Percentiles rank a stretch among this genome's conserved stretches.
phyloP scores from a whole-genome alignment of 2,888 invertebrate genomes.

The Diachrysia chrysitis region DNA sequence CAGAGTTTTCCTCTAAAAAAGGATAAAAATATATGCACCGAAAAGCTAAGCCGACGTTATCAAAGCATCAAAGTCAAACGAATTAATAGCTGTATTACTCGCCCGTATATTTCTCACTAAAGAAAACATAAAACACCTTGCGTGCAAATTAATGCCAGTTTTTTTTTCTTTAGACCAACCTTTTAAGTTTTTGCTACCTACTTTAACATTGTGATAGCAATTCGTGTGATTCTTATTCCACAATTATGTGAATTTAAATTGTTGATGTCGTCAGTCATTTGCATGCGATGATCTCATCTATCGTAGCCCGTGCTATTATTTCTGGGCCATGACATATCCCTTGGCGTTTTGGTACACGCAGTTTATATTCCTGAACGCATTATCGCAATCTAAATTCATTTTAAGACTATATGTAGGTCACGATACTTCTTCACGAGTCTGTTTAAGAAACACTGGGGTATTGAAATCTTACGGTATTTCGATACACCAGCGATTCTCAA shows the following conservation, averaged over 20 bases:
- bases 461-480: conserved; percentile 23
- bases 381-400: conserved; percentile 82
- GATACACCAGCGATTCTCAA: conserved; percentile 23
- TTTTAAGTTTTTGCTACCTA: background rate
- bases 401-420: conserved; percentile 79
- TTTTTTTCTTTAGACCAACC: background rate
- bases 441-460: conserved; percentile 32
- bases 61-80: background rate
- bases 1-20: background rate
- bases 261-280: conserved; percentile 61
- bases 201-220: conserved; percentile 1
- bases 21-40: background rate
- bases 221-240: conserved; percentile 30
- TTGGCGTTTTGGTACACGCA: conserved; percentile 73
- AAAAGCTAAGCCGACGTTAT: background rate
- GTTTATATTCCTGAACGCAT: conserved; percentile 71
- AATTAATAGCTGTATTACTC: background rate
- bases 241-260: conserved; percentile 53
- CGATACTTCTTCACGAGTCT: conserved; percentile 54
- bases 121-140: background rate
- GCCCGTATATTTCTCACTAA: background rate
- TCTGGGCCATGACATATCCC: conserved; percentile 84
- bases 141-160: background rate
- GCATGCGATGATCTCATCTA: conserved; percentile 78
- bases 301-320: conserved; percentile 73